phyloP scores from a whole-genome alignment of 2,888 invertebrate species.

The Hipparchia sbordonii region DNA sequence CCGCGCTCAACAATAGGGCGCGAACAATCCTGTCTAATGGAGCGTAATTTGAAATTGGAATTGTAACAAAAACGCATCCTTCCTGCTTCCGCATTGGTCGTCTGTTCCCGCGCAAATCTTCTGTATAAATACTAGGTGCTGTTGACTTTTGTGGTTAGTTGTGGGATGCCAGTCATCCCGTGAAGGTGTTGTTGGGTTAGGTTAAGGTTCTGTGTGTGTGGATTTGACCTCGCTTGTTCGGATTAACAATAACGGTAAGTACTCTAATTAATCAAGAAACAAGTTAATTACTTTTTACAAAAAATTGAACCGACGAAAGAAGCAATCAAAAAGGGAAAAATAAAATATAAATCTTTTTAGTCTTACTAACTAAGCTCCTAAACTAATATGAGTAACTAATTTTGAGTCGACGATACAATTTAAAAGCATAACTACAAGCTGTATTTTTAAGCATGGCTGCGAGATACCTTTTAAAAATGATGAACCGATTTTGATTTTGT shows the following conservation, averaged over 20 bases:
- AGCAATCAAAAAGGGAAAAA: too few species aligned
- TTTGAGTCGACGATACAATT: too few species aligned
- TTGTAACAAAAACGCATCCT: conserved; percentile 66
- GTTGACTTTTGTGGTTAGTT: conserved; percentile 54
- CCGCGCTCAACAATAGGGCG: conserved; percentile 62
- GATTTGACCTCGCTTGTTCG: conserved; percentile 37
- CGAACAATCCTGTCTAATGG: conserved; percentile 69
- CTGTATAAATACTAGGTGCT: conserved; percentile 56
- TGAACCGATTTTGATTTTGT: too few species aligned
- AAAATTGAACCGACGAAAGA: too few species aligned
- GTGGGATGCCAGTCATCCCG: conserved; percentile 55
- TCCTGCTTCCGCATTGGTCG: conserved; percentile 73
- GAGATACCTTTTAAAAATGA: too few species aligned
- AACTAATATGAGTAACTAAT: too few species aligned
- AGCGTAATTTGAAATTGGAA: conserved; percentile 69
- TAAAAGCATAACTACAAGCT: too few species aligned
- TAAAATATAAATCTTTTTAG: too few species aligned
- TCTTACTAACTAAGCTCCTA: too few species aligned
- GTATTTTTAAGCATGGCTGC: too few species aligned
- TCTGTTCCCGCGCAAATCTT: conserved; percentile 58
- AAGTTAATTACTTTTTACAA: too few species aligned
- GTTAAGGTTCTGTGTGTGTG: conserved; percentile 38
- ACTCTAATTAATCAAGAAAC: not conserved
- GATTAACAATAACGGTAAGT: conserved; percentile 31
- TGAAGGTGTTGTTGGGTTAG: conserved; percentile 45